phyloP scores from a whole-genome alignment of 2,888 invertebrate genomes.

The Ectobius pallidus region DNA sequence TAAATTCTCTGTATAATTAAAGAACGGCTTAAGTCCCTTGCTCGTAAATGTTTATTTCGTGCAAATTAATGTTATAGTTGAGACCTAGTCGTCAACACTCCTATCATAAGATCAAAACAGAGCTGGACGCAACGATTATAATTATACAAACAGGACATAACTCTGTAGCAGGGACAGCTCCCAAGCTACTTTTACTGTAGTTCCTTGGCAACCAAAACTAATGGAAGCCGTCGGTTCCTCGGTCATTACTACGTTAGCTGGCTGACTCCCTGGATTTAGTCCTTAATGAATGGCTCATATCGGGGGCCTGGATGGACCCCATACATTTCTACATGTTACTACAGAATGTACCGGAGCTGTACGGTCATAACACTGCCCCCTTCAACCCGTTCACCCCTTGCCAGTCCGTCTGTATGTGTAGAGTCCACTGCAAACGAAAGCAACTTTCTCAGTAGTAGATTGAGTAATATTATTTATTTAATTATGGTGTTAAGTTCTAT shows the following conservation, averaged over 20 bases:
- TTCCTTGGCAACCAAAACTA: conserved; percentile 32
- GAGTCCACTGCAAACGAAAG: conserved; percentile 13
- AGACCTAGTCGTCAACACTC: too few species aligned
- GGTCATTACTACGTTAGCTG: conserved; percentile 34
- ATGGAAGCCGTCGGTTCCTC: conserved; percentile 38
- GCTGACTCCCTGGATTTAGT: conserved; percentile 33
- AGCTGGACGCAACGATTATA: not conserved
- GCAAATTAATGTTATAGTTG: too few species aligned
- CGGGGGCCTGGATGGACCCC: conserved; percentile 39
- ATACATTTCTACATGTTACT: conserved; percentile 41
- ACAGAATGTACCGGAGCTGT: conserved; percentile 22
- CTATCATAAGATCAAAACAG: not conserved
- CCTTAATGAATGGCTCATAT: conserved; percentile 43
- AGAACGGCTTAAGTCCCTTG: too few species aligned
- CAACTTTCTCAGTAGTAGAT: not conserved
- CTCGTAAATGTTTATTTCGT: too few species aligned
- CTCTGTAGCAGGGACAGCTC: conserved; percentile 2
- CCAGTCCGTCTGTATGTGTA: not conserved
- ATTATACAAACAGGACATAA: conserved; percentile 9
- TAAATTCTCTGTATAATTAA: too few species aligned
- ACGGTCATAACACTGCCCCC: conserved; percentile 38
- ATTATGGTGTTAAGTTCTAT: too few species aligned
- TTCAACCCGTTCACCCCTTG: not conserved
- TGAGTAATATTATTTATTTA: too few species aligned
- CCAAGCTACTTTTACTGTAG: conserved; percentile 8